Base-by-base conservation (phyloP, 1,140 invertebrate species). In the Lordiphosa stackelbergi region DNA sequence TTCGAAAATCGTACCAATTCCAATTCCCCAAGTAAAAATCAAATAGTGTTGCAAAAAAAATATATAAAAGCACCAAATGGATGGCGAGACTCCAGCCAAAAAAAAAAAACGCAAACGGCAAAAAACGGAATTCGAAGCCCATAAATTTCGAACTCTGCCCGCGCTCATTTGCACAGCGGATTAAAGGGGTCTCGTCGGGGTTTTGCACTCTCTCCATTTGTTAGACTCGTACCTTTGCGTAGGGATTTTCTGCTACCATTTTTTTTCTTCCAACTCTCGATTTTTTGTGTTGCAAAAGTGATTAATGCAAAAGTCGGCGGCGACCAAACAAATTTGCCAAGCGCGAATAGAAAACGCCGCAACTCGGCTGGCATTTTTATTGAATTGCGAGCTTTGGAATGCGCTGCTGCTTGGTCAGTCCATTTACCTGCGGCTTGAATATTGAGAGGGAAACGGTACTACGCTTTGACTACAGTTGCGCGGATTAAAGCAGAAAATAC, bases 171-270 rank as follows among this genome's bases (percentile, higher is more conserved):
- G 77, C 68, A 75, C 71, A 81, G 59, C 54, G 71, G 75, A 81
- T 81, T 81, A 81, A 81, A 72, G 75, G 24, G 75, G 75, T 79
- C 75, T 79, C 75, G 75, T 71, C 71, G 75, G 75, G 75, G 71
- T 68, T 79, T 79, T 73, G 52, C 66, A 53, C 66, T 64, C 59
- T 69, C 63, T 55, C 66, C 71, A 81, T 79, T 79, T 68, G 61
- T 61, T 75, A 74, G 74, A 75, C 24, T 28, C 24, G 24, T 28
- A 28, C 70, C 61, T 63, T 81, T 79, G 74, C 74, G 66, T 66
- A 60, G 65, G 73, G 74, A 81, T 74, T 81, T 79, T 66, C 68
- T 64, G 62, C 56, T 58, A 66, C 66, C 52, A 54, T 37, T 43
- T 47, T 64, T 45, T 34, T 22, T 75, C 34, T 16, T 16, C n/a